Percentiles rank a stretch among this genome's conserved stretches.
Conservation (phyloP, 2,113 vertebrate species). For the Leucosticte australis region DNA sequence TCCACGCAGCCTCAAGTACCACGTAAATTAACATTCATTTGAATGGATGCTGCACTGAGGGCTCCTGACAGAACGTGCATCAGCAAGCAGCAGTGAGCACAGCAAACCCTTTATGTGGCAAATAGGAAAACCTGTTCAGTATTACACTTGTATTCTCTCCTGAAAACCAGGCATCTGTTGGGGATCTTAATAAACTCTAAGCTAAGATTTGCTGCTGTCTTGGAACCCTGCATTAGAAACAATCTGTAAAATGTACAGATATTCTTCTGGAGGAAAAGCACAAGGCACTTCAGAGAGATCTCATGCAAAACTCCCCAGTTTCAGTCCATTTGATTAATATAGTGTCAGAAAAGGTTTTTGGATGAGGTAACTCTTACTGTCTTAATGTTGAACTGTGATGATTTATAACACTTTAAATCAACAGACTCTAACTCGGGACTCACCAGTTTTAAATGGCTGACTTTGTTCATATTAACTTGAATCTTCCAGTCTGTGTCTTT, state of each 20-base stretch:
- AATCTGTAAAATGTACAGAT: background rate
- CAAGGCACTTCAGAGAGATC: background rate
- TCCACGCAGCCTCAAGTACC: background rate
- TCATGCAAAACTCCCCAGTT: background rate
- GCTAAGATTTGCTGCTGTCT: conserved; percentile 18
- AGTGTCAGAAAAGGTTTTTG: background rate
- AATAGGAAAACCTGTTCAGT: conserved; percentile 49
- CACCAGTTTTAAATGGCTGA: background rate
- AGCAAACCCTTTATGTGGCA: conserved; percentile 22
- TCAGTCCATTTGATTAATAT: background rate
- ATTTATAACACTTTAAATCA: background rate
- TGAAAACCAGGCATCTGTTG: conserved; percentile 8
- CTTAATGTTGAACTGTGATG: background rate
- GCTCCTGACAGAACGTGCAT: background rate
- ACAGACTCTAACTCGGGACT: background rate
- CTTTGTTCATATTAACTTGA: background rate
- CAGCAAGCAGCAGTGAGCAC: conserved; percentile 22
- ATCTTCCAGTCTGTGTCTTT: background rate
- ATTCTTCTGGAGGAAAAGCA: background rate
- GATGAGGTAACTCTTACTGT: background rate
- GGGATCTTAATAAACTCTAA: conserved; percentile 10
- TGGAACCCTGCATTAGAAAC: background rate
- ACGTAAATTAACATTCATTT: conserved; percentile 26
- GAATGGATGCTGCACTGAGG: conserved; percentile 13
- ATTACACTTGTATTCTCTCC: conserved; percentile 21